Conservation (phyloP, 35 echinoderm and acorn worm genomes). For the Heliocidaris erythrogramma region DNA sequence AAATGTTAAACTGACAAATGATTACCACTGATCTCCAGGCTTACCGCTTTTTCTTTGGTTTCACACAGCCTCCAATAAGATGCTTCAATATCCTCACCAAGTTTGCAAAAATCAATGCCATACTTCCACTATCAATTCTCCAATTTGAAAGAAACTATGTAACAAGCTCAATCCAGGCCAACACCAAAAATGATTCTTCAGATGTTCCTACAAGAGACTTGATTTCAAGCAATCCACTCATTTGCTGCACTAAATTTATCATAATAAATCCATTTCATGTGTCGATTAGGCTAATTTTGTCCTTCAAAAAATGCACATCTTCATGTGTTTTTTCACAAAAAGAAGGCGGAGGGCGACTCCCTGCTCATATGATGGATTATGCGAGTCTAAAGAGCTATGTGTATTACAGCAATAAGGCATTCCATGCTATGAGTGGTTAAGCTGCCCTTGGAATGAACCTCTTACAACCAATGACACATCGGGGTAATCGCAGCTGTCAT, state of each 20-base stretch:
- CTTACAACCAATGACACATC: not conserved
- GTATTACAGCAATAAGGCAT: not conserved
- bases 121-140: not conserved
- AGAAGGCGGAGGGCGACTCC: not conserved
- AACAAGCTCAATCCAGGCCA: not conserved
- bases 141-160: not conserved
- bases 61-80: conserved; percentile 20
- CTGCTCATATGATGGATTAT: not conserved
- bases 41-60: conserved; percentile 31
- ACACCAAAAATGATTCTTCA: not conserved
- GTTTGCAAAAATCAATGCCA: not conserved
- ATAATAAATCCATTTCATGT: not conserved
- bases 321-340: not conserved
- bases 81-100: conserved; percentile 14
- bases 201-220: not conserved
- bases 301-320: not conserved
- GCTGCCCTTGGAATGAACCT: not conserved
- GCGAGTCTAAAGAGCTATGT: not conserved
- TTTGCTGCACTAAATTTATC: not conserved
- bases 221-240: not conserved
- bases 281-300: not conserved
- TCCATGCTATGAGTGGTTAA: not conserved
- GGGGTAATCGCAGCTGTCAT: not conserved
- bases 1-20: not conserved
- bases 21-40: not conserved